Base-by-base conservation (phyloP, 2,797 vertebrate genomes). In the Spheniscus humboldti region DNA sequence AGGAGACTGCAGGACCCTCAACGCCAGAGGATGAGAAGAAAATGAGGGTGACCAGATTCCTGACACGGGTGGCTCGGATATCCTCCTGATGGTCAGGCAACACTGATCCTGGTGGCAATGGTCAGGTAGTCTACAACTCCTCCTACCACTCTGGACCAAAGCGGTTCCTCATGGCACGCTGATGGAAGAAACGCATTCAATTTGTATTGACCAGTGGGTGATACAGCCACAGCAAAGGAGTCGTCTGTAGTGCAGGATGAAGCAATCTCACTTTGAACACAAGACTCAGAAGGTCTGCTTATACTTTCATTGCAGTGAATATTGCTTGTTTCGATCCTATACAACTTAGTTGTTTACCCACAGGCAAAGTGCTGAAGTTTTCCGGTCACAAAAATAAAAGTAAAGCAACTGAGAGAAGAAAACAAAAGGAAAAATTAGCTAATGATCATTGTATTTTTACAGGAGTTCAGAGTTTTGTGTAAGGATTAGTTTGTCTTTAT, bases 131-230 rank as follows among this genome's bases (percentile, higher is more conserved):
- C 67, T 43, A 33, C 9, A 2, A 5, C 30, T 86, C 27, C 55
- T 66, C 48, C 47, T 69, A 74, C 62, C 43, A 39, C 18, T 7
- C 62, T 24, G 13, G 19, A 73, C 18, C 30, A 78, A 77, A 45
- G 13, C 62, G 13, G 6, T 15, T 43, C 56, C n/a, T 47, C 2
- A 0, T 6, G 71, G 52, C 9, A 82, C 0, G 2, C 35, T 66
- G 30, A n/a, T 91, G 31, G 35, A 30, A 62, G 24, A 73, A 79
- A 48, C 0, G 0, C 18, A 8, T 18, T 37, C 22, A 14, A 13
- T 63, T 81, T 73, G 30, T 33, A 14, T 78, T 93, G 55, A 48
- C 24, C 37, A 30, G 39, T 35, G 41, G 25, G 31, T 88, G 73
- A 81, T 14, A 78, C 13, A 73, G 37, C 27, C 27, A 23, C 1